Evolutionary conservation across 2,797 vertebrate species (phyloP).

Genomic region (Brotogeris chrysoptera): DNA sequence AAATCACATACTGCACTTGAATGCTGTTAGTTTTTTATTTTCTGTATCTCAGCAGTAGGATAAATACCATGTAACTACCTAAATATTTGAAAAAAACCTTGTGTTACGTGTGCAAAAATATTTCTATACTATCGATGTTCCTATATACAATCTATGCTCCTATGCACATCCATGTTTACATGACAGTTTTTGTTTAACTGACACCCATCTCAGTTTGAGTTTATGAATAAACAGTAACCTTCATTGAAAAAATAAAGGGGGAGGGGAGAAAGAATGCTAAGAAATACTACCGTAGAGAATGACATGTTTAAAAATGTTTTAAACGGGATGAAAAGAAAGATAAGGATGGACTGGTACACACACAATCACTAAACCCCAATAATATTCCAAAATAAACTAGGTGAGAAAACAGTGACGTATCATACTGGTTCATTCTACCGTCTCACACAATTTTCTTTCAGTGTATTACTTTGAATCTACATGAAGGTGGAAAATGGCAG

Average conservation of each 20-base stretch:
- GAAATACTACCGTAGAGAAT: background rate
- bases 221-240: background rate
- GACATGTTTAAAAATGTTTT: background rate
- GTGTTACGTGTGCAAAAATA: background rate
- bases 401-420: background rate
- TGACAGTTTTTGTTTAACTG: background rate
- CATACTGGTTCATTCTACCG: background rate
- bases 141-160: background rate
- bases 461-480: background rate
- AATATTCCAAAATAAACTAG: background rate
- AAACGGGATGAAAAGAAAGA: background rate
- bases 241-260: background rate
- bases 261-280: rapidly evolving
- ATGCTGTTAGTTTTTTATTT: background rate
- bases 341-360: background rate
- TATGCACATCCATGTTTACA: background rate
- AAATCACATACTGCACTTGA: background rate
- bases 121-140: background rate
- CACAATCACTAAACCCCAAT: background rate
- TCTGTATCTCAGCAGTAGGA: background rate
- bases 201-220: background rate
- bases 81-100: background rate
- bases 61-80: background rate
- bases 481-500: background rate
- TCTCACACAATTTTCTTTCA: background rate